phyloP scores from a whole-genome alignment of 2,888 invertebrate species.

The Mactromeris polynyma region DNA sequence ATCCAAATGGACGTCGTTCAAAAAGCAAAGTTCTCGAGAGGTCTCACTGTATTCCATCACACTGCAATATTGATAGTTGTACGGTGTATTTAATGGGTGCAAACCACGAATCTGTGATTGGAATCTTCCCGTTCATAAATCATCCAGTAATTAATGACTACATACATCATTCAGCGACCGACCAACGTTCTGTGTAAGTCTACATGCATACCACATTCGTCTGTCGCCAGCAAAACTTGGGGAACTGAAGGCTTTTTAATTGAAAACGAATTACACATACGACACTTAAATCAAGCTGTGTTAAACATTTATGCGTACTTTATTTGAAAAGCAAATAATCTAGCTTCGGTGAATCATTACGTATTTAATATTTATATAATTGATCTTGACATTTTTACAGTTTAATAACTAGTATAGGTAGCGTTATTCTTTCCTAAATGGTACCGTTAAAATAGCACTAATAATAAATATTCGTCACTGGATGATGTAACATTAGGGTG shows the following conservation, averaged over 20 bases:
- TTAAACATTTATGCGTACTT: not conserved
- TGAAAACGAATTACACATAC: not conserved
- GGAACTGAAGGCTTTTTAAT: not conserved
- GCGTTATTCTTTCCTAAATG: not conserved
- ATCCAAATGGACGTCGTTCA: no score
- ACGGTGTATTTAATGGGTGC: no score
- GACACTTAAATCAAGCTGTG: not conserved
- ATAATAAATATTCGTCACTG: not conserved
- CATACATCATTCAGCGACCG: not conserved
- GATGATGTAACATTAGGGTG: not conserved
- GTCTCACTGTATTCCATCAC: no score
- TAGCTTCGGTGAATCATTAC: not conserved
- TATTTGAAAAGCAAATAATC: not conserved
- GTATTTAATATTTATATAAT: not conserved
- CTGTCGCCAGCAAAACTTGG: no score
- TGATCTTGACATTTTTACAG: not conserved
- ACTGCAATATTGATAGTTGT: no score
- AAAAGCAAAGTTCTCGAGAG: no score
- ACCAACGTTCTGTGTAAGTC: not conserved
- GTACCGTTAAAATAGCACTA: not conserved
- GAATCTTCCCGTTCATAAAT: no score
- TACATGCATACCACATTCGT: no score
- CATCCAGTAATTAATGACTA: not conserved
- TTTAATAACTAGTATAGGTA: not conserved
- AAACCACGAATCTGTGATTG: no score